Evolutionary conservation across 2,113 vertebrate species (phyloP), one percentile per base, ranked within the genome.

Genomic region (Solea senegalensis): DNA sequence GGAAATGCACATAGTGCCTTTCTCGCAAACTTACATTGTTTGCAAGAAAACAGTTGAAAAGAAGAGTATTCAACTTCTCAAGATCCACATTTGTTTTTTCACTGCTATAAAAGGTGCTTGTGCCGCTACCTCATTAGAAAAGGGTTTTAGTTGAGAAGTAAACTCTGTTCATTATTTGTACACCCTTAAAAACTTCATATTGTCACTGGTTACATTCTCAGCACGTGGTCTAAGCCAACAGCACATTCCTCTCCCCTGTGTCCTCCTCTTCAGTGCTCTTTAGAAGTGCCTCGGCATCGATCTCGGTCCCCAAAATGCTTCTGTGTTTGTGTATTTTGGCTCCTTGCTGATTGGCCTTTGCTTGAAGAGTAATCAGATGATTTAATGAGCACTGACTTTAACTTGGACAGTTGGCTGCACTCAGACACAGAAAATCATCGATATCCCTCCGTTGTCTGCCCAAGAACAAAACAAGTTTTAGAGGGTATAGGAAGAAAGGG

Each of bases 331-430:
- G 75, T 49, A 49, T 59, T 21, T 21, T 69, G 16, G 14, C 14
- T 2, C 28, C 62, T 64, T 68, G 79, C 81, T 69, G 63, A 78
- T 88, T 27, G 46, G 76, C 71, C 83, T 75, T 78, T 80, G 72
- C 73, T 78, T 65, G 50, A 76, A 83, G 82, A 84, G 80, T 86
- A 87, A 89, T 89, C 86, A 74, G 83, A 85, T 75, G 75, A 83
- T 91, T 92, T 87, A 91, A 91, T 90, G 90, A 91, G 79, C 64
- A 48, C 70, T 52, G 76, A 80, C 85, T 88, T 87, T 60, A 81
- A 80, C 79, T 85, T 69, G 76, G 74, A 85, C 86, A 84, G 69
- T 71, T 28, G 59, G 82, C 76, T 75, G 80, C 72, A 81, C 88
- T 85, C 79, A 84, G 82, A 88, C 86, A 82, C 85, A 86, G 84